Evolutionary conservation across 2,113 vertebrate genomes (phyloP).

Genomic region (Daboia siamensis): DNA sequence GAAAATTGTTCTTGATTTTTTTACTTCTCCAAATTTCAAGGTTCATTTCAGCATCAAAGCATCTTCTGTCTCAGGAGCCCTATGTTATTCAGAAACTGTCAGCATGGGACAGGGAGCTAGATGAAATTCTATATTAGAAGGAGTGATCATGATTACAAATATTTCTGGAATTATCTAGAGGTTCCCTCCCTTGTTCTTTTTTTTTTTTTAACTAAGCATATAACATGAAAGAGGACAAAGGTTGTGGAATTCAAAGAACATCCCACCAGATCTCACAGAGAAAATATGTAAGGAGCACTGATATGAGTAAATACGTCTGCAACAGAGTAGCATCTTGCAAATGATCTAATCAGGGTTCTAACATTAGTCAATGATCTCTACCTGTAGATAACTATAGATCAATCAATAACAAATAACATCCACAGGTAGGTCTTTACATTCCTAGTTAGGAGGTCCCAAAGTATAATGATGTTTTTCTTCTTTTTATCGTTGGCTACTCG

Average conservation of each 20-base stretch:
- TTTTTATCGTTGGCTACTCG: not conserved
- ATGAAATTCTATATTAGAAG: not conserved
- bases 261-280: not conserved
- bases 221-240: not conserved
- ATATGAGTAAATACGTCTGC: not conserved
- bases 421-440: not conserved
- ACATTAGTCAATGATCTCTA: not conserved
- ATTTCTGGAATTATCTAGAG: not conserved
- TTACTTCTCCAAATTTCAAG: not conserved
- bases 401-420: no score
- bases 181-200: not conserved
- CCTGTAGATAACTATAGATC: not conserved
- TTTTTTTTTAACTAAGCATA: no score
- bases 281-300: not conserved
- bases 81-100: not conserved
- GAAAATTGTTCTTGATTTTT: not conserved
- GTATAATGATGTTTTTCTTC: not conserved
- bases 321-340: not conserved
- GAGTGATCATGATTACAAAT: not conserved
- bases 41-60: not conserved
- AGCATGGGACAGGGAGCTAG: not conserved
- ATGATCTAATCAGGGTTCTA: not conserved
- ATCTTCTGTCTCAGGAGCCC: not conserved
- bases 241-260: not conserved
- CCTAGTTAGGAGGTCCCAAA: not conserved